Evolutionary conservation across 2,797 vertebrate genomes (phyloP), one percentile per base, ranked within the genome.

Genomic region (Okamejei kenojei): DNA sequence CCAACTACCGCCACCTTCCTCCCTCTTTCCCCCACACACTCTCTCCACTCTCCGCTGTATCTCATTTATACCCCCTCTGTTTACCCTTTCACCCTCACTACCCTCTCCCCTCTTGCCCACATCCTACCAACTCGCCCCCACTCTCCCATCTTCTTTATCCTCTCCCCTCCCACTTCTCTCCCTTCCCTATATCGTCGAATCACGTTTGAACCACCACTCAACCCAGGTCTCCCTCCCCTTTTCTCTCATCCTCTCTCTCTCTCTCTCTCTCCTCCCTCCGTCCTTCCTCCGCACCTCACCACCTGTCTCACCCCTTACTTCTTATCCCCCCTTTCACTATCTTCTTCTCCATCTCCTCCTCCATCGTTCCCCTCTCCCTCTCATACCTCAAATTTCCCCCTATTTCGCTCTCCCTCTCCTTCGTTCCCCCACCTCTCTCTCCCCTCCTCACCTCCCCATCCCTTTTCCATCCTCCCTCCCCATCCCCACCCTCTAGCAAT

Each of bases 331-430:
- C n/a, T n/a, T 26, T 63, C 61, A 63, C 11, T 26, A 4, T 8
- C 17, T 32, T 65, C 5, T 0, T 74, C 93, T 80, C 88, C 11
- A 1, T 32, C 76, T 11, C 26, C 10, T 32, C n/a, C 76, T 11
- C 76, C n/a, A 0, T 73, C 91, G 93, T 54, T 93, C 76, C 86
- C 93, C 93, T 90, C 38, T 92, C 93, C 90, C 93, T 93, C 93
- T 93, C 54, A 93, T 84, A 93, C 97, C 97, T 35, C n/a, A 38
- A 38, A 38, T 38, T 35, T 17, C 29, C 32, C 2, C n/a, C n/a
- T n/a, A n/a, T 15, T n/a, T 1, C 32, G 13, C 77, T 35, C 77
- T 79, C 10, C 6, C 13, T 2, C 9, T 13, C 29, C 11, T 32
- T 38, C 38, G 1, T 38, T 1, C 38, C 38, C 38, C 38, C 38